Conservation (phyloP, 1,140 invertebrate species). For the Elysia chlorotica region DNA sequence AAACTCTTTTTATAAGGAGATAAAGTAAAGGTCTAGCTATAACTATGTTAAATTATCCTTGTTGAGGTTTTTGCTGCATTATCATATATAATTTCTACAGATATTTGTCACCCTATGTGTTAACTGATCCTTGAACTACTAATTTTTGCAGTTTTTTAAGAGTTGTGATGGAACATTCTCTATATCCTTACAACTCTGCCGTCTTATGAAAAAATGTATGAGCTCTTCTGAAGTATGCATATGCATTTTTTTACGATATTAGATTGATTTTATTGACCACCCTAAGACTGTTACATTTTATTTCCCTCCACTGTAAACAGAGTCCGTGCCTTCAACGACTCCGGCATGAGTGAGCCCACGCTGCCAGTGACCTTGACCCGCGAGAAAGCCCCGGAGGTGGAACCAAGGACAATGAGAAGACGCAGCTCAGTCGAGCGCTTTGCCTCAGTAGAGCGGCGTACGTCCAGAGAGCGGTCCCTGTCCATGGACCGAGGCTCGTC, state of each 20-base stretch:
- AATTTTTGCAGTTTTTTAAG: no score
- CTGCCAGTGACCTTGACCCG: slow-evolving; percentile 58
- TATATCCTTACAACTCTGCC: no score
- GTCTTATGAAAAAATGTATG: no score
- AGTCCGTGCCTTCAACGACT: slow-evolving; percentile 91
- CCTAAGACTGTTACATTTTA: background rate
- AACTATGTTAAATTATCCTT: background rate
- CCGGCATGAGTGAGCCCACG: slow-evolving; percentile 55
- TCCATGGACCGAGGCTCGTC: slow-evolving; percentile 14
- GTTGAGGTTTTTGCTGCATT: background rate
- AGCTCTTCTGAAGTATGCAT: no score
- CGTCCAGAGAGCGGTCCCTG: slow-evolving; percentile 7
- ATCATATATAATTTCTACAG: no score
- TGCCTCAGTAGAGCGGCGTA: slow-evolving; percentile 16
- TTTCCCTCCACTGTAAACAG: slow-evolving; percentile 69
- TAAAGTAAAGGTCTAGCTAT: no score
- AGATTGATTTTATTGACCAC: no score
- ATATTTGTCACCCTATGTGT: no score
- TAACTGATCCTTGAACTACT: no score
- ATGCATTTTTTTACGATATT: no score
- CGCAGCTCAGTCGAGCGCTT: slow-evolving; percentile 21
- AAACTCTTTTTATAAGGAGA: no score
- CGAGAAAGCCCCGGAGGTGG: slow-evolving; percentile 29
- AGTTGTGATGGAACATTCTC: no score
- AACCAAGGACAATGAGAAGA: slow-evolving; percentile 18